phyloP scores from a whole-genome alignment of 1,140 invertebrate species.

The Subanguina moxae region DNA sequence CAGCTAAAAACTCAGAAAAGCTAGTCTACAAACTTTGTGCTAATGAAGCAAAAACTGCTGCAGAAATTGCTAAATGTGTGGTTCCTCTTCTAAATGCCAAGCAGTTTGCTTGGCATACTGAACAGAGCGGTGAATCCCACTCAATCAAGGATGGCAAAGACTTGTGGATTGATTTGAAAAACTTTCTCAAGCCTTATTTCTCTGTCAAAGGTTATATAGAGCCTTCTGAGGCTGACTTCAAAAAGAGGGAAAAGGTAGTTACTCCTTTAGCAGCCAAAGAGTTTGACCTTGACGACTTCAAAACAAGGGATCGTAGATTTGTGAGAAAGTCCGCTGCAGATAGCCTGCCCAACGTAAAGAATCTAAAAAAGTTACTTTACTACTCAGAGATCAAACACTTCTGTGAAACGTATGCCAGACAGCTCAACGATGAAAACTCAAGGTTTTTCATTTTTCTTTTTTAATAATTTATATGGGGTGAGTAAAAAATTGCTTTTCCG shows the following conservation, averaged over 20 bases:
- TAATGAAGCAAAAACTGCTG: neutral
- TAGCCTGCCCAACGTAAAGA: neutral
- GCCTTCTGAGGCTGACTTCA: neutral
- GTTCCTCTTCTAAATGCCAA: constrained; percentile 1
- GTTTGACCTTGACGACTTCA: neutral
- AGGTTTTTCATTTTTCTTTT: neutral
- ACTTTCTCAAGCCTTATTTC: constrained; percentile 1
- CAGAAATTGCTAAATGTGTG: neutral
- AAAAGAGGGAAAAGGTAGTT: neutral
- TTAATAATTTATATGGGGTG: too few species aligned
- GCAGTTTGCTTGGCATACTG: neutral
- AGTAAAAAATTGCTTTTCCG: too few species aligned
- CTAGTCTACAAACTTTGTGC: constrained; percentile 5
- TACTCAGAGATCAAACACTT: constrained; percentile 1
- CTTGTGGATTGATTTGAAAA: neutral
- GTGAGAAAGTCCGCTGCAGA: neutral
- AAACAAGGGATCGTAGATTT: neutral
- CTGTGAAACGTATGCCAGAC: neutral
- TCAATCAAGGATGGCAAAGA: neutral
- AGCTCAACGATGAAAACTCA: constrained; percentile 2
- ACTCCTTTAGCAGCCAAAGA: neutral
- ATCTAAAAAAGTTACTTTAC: constrained; percentile 2
- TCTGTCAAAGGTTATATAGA: neutral
- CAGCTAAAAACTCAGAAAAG: neutral
- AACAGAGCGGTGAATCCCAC: neutral